Base-by-base conservation (phyloP, 2,888 invertebrate genomes). In the Nomada flava region DNA sequence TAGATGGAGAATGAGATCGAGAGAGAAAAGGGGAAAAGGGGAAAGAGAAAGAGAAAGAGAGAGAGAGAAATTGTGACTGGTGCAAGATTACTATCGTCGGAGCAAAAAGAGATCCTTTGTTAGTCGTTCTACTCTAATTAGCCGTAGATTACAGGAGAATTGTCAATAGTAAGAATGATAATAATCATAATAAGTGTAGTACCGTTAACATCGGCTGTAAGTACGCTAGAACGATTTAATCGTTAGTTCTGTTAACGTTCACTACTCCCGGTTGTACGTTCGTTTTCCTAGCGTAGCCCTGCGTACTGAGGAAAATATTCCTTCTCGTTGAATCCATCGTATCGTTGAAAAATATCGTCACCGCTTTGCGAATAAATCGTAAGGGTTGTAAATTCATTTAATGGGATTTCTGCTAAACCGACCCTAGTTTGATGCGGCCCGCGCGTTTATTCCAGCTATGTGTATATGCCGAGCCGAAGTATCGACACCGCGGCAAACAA, bases 131-230 rank as follows among this genome's bases (percentile, higher is more conserved):
- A 91, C 79, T 88, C 90, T 91, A 90, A 83, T 83, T 90, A 89
- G 86, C 85, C 83, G 86, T 88, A 89, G 90, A 90, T 89, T 91
- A 89, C 83, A 88, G 87, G 89, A 91, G 87, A 90, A 78, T 88
- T 86, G 89, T 83, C 86, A 88, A 89, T 91, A 91, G 88, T 89
- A 88, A 89, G 87, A 89, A 90, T 89, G 89, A 89, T 88, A 65
- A 52, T 73, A 67, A 68, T 90, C 78, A 88, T 91, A 89, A 88
- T 86, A 86, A 84, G 70, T 79, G 82, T 89, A 88, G 82, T 82
- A 83, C 83, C 82, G 68, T 86, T 89, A 88, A 79, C 82, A 79
- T 84, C 79, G 79, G 83, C 81, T 80, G 73, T 47, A 79, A 80
- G 64, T 88, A 86, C 80, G 84, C 79, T 83, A 85, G 81, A 88